These are phyloP conservation scores for Sericinus montela DNA, from an alignment of 2,888 invertebrate species.

Conservation along the genomic window DNA sequence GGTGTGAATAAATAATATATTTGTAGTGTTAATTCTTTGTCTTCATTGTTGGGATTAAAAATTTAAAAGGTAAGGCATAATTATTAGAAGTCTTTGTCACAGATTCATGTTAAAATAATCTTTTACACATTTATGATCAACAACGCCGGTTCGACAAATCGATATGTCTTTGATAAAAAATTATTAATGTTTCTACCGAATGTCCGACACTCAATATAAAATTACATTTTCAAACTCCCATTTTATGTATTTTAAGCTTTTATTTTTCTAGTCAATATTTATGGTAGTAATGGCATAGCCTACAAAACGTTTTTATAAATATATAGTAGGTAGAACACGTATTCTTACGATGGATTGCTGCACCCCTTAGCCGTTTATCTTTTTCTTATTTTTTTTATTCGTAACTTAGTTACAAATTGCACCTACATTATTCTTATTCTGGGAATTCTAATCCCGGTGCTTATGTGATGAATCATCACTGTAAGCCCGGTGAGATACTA, in stretches of 20 bases:
- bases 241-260: too few species aligned
- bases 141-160: slow-evolving; percentile 37
- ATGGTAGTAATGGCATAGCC: too few species aligned
- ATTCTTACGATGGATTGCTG: too few species aligned
- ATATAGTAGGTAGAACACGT: slow-evolving; percentile 13
- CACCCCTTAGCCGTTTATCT: neutral
- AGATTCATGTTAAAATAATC: slow-evolving; percentile 19
- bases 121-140: slow-evolving; percentile 18
- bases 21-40: slow-evolving; percentile 68
- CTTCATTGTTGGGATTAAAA: slow-evolving; percentile 63
- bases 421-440: slow-evolving; percentile 29
- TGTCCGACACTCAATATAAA: slow-evolving; percentile 18
- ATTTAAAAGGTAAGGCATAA: slow-evolving; percentile 57
- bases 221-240: neutral
- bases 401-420: neutral
- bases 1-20: slow-evolving; percentile 57
- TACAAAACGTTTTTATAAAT: neutral
- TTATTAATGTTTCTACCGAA: slow-evolving; percentile 16
- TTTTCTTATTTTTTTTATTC: slow-evolving; percentile 7
- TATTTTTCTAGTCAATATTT: too few species aligned
- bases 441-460: slow-evolving; percentile 53
- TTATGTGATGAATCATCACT: slow-evolving; percentile 66
- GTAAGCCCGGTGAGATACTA: slow-evolving; percentile 50
- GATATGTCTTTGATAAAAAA: slow-evolving; percentile 18
- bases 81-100: slow-evolving; percentile 65